Base-by-base conservation (phyloP, 2,113 vertebrate species). In the Triplophysa tibetana region DNA sequence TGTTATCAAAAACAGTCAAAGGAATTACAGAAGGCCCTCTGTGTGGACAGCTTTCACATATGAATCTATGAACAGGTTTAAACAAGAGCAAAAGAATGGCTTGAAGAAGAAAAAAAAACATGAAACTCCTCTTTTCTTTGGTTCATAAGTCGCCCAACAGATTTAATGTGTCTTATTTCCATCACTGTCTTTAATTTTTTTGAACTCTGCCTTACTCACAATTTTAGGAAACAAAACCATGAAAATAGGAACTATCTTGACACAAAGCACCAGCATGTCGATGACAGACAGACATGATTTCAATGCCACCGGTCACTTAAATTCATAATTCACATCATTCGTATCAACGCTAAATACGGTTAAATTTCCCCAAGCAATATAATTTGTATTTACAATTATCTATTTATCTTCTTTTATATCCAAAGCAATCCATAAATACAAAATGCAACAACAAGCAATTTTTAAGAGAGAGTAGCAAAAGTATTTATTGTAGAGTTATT, bases 221-320 rank as follows among this genome's bases (percentile, higher is more conserved):
- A 41, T 75, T 68, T 48, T 1, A 52, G 23, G 14, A n/a, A 61
- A 29, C 26, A 61, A 11, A 24, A 41, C 23, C 8, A 60, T 67
- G 19, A 23, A 48, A 82, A 79, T 21, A 21, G 63, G 70, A 82
- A 75, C 64, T 70, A 23, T 65, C 41, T 69, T 58, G n/a, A 6
- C 48, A 33, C 43, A 79, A 19, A 61, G 77, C 58, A 60, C 48
- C 72, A 65, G 61, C 19, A 13, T 76, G 38, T 63, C 64, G 45
- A 70, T 24, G 24, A 45, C 14, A 58, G 33, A 4, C 61, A 65
- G 66, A 76, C 33, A 13, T 69, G 38, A 79, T 43, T 9, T 79
- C 70, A 69, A 29, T 72, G 52, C 29, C 50, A 58, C 26, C 9
- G 52, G 69, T 58, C 52, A 58, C 7, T 24, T 24, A 24, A 24